Base-by-base conservation (phyloP, 2,113 vertebrate genomes). In the Percina caprodes region DNA sequence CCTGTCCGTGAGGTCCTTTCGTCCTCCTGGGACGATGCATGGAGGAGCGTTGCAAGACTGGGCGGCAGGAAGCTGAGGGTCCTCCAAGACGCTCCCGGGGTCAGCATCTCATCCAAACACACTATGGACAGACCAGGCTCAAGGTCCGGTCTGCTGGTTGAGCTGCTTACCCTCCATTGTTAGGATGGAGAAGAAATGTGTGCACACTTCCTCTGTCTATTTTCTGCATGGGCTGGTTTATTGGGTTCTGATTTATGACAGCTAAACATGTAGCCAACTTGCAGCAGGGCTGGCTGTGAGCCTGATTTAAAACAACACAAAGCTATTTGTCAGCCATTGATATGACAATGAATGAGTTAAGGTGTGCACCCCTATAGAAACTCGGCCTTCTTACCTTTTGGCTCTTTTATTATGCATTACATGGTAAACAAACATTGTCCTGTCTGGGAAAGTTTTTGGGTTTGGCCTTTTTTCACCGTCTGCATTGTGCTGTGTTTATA, bases 191-290 rank as follows among this genome's bases (percentile, higher is more conserved):
- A 69, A 84, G 80, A 88, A 87, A 88, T 26, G 74, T 58, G 79
- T 35, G 11, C 89, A 78, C 51, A 74, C 91, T 94, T 94, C 94
- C 91, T 91, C 54, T 79, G 89, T 91, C 92, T 94, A 90, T 94
- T 93, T 94, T 93, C 88, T 86, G 88, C 80, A 52, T 39, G 69
- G 74, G 79, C 79, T 75, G 83, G 75, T 86, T 92, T 86, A 91
- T 84, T 88, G 42, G 84, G 62, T 24, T 82, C 52, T 89, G 85
- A 92, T 94, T 90, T 93, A 93, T 89, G 82, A 61, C 39, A 74
- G 63, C 26, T 66, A 67, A 85, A 83, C 78, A 65, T 74, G 72
- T 58, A 66, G 69, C 59, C 45, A 33, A 62, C 60, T 73, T 26
- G 62, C 58, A 74, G 69, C 33, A 21, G 30, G 33, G 14, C 45